Evolutionary conservation across 1,140 invertebrate species (phyloP), one percentile per base, ranked within the genome.

Genomic region (Trachymyrmex septentrionalis): DNA sequence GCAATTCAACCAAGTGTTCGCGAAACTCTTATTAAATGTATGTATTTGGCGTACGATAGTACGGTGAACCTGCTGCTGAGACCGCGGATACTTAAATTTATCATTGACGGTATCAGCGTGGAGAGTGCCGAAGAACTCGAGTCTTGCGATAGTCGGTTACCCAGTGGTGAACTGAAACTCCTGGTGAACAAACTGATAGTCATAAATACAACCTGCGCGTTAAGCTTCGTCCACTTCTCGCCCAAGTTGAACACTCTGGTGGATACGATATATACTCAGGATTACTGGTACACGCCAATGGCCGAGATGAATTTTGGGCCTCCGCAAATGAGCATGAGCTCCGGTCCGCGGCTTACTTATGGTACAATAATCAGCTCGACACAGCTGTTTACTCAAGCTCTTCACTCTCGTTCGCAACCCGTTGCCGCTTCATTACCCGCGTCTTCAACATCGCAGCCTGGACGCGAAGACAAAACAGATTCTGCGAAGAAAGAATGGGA

Each of bases 231-330:
- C 0, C 89, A 93, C 10, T 95, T 95, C 71, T 95, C 94, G 1
- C 95, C 95, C 0, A 88, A 91, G 30, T 44, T 95, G 0, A 95
- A 95, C 63, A 92, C 94, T 5, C 92, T 95, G 0, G 92, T 95
- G 0, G 95, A 95, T 67, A 95, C 94, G 0, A 95, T 95, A 78
- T 94, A 95, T 48, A 93, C 93, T 0, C 94, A 95, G 72, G 92
- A 95, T 66, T 95, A 95, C 69, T 95, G 94, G 94, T 95, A 95
- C 24, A 95, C 94, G 0, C 95, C 94, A 14, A 93, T 95, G 92
- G 95, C 95, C 1, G 95, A 95, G 48, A 95, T 95, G 90, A 95
- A 95, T 76, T 95, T 95, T 38, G 94, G 95, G 0, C 95, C 95
- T 3, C 95, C 95, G 0, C 95, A 95, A 63, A 95, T 95, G 95